Percentiles rank a stretch among this genome's conserved stretches.
Conservation (phyloP, 1,140 invertebrate genomes). For the Heliconius himera region DNA sequence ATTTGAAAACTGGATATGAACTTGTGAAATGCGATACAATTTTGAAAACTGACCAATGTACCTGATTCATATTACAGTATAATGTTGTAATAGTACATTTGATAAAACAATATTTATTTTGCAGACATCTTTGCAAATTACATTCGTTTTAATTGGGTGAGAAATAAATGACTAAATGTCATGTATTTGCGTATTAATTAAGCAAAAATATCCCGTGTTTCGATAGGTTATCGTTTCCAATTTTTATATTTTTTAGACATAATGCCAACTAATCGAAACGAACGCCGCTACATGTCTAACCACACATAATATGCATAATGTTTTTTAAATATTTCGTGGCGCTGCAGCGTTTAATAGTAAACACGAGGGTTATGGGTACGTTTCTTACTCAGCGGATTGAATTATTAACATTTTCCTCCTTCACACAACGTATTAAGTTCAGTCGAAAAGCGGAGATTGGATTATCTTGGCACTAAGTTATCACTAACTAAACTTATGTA, state of each 20-base stretch:
- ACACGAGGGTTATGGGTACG: too few species aligned
- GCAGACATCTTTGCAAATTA: not conserved
- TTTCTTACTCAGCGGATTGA: too few species aligned
- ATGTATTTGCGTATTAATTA: not conserved
- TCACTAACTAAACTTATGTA: not conserved
- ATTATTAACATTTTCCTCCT: too few species aligned
- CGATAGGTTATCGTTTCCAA: not conserved
- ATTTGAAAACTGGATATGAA: slow-evolving; percentile 26
- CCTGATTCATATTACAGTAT: slow-evolving; percentile 5
- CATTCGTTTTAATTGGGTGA: not conserved
- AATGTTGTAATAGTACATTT: slow-evolving; percentile 12
- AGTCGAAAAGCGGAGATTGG: too few species aligned
- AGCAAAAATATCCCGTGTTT: not conserved
- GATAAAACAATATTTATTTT: slow-evolving; percentile 1
- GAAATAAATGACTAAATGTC: not conserved
- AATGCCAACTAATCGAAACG: too few species aligned
- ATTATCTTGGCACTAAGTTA: too few species aligned
- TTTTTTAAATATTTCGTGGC: too few species aligned
- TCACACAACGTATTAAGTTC: too few species aligned
- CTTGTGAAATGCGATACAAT: slow-evolving; percentile 22
- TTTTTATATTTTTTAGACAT: not conserved
- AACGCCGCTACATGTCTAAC: too few species aligned
- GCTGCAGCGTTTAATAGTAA: too few species aligned
- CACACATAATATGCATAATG: too few species aligned
- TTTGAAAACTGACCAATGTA: slow-evolving; percentile 1